Evolutionary conservation across 2,113 vertebrate genomes (phyloP), one percentile per base, ranked within the genome.

Genomic region (Scatophagus argus): DNA sequence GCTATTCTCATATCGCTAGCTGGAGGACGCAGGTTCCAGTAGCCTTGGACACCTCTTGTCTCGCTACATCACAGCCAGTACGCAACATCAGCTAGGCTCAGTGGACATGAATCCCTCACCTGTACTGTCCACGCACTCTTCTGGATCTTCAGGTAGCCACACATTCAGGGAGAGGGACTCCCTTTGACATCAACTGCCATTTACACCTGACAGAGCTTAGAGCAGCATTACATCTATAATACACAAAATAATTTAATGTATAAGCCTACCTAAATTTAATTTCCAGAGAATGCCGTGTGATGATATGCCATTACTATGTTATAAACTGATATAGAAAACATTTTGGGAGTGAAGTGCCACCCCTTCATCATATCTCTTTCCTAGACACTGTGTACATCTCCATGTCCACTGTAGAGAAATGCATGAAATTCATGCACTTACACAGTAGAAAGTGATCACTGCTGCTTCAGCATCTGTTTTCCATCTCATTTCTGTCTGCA

Each of bases 21-120:
- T 99, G 91, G 98, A 99, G 94, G 97, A 99, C 90, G 98, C 98
- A 67, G 98, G 98, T 66, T 98, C 98, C 51, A 98, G 92, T 92
- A 97, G 84, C 88, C 95, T 99, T 78, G 97, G 96, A 91, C 94
- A 97, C 90, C 93, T 99, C 65, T 94, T 99, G 65, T 96, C 96
- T 77, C 97, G 98, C 72, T 97, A 96, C 84, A 99, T 99, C 78
- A 95, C 96, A 79, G 95, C 97, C 88, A 98, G 95, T 90, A 96
- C 96, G n/a, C 95, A 97, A 63, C 95, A 96, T 49, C 96, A 95
- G 49, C 94, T 96, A 10, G 87, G 87, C 19, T 93, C 95, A 44
- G 91, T 95, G 82, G 96, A 96, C 86, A 96, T 99, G 95, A 99
- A 97, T 90, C 95, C 96, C 13, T 99, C 98, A 60, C 98, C 97